These are phyloP conservation scores for Rhopalosiphum maidis DNA, from an alignment of 1,140 invertebrate genomes.

Conservation along the genomic window DNA sequence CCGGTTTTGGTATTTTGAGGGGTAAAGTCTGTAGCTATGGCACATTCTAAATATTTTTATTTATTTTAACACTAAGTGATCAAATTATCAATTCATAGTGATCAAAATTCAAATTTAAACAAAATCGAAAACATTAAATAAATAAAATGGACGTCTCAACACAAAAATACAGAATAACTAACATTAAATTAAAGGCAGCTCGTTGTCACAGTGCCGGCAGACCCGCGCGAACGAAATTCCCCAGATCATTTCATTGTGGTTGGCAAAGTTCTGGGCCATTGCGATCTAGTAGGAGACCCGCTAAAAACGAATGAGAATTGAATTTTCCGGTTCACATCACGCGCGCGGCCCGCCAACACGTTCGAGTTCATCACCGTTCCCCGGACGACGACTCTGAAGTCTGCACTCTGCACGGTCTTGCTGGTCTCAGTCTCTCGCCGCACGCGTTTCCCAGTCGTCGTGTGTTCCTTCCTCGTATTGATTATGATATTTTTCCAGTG, in stretches of 20 bases:
- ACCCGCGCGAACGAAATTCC: not conserved
- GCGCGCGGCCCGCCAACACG: not conserved
- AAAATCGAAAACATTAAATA: no score
- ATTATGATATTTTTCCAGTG: slow-evolving; percentile 28
- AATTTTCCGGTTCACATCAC: slow-evolving; percentile 55
- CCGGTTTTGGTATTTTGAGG: no score
- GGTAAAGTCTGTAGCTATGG: no score
- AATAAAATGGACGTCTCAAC: no score
- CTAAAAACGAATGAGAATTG: slow-evolving; percentile 44
- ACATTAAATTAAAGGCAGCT: not conserved
- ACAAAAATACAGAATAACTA: no score
- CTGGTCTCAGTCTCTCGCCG: not conserved
- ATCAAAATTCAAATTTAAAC: no score
- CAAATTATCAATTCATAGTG: no score
- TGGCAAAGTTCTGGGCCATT: not conserved
- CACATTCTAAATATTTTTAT: no score
- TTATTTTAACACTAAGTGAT: no score
- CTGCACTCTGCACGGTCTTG: not conserved
- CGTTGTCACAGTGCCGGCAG: not conserved
- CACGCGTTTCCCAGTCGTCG: not conserved
- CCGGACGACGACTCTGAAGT: not conserved
- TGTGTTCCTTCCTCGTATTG: not conserved
- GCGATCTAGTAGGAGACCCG: not conserved
- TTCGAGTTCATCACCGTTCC: slow-evolving; percentile 17
- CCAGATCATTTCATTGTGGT: not conserved